Conservation (phyloP, 2,797 vertebrate species). For the Sphaeramia orbicularis region DNA sequence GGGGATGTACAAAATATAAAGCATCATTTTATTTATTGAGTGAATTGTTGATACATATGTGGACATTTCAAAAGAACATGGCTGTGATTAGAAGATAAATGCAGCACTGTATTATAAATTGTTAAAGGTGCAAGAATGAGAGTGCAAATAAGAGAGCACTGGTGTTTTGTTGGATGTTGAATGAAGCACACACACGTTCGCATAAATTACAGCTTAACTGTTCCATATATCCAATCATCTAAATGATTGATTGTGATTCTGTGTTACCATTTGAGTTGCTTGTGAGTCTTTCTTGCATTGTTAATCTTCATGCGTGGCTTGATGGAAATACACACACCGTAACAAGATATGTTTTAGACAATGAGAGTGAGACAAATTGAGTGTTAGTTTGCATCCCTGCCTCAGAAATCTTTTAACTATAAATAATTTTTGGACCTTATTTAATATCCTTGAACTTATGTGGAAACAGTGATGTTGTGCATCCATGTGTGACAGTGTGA, state of each 20-base stretch:
- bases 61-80: neutral
- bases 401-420: conserved; percentile 34
- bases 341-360: conserved; percentile 32
- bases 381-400: conserved; percentile 39
- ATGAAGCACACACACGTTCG: conserved; percentile 22
- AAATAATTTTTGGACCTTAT: conserved; percentile 53
- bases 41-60: conserved; percentile 3
- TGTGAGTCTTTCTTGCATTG: conserved; percentile 6
- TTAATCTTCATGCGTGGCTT: conserved; percentile 39
- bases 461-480: conserved; percentile 38
- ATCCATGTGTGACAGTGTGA: conserved; percentile 28
- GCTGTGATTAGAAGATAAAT: conserved; percentile 27
- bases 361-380: conserved; percentile 35
- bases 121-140: conserved; percentile 2
- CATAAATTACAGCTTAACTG: conserved; percentile 32
- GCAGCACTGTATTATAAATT: neutral
- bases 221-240: conserved; percentile 28
- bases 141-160: neutral
- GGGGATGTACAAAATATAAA: conserved; percentile 1
- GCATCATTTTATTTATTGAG: conserved; percentile 15
- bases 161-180: conserved; percentile 14
- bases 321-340: conserved; percentile 26
- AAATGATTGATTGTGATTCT: conserved; percentile 33
- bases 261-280: conserved; percentile 18
- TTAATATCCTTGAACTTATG: conserved; percentile 47